Conservation (phyloP, 2,797 vertebrate species). For the Pangasius djambal region DNA sequence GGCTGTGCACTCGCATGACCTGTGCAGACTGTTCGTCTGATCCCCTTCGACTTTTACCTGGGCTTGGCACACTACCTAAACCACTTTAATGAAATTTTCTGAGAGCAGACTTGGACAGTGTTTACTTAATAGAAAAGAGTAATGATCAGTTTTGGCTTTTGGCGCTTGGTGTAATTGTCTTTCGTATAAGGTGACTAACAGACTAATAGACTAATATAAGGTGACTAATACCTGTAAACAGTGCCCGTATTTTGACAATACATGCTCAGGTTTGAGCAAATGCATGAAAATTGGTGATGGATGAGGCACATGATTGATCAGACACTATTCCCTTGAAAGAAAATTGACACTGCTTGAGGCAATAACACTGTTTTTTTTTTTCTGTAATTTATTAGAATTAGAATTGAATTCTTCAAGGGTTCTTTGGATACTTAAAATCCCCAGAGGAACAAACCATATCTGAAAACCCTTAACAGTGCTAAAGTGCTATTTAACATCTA, state of each 20-base stretch:
- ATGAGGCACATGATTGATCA: background rate
- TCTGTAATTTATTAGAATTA: background rate
- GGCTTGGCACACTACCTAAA: slow-evolving; percentile 5
- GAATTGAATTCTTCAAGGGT: too few species aligned
- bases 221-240: background rate
- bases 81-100: slow-evolving; percentile 19
- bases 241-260: background rate
- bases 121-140: background rate
- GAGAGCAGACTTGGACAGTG: background rate
- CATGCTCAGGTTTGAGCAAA: background rate
- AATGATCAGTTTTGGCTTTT: slow-evolving; percentile 4
- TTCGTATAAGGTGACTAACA: background rate
- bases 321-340: background rate
- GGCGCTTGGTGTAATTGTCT: background rate
- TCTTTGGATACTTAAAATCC: background rate
- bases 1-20: background rate
- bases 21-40: background rate
- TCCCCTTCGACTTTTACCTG: background rate
- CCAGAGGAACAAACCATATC: background rate
- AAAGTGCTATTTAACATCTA: background rate
- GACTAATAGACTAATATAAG: background rate
- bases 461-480: background rate
- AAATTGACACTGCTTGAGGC: background rate
- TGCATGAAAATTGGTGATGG: background rate
- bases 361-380: background rate